These are phyloP conservation scores for Sphaerodactylus townsendi DNA, from an alignment of 2,113 vertebrate species.

Conservation along the genomic window DNA sequence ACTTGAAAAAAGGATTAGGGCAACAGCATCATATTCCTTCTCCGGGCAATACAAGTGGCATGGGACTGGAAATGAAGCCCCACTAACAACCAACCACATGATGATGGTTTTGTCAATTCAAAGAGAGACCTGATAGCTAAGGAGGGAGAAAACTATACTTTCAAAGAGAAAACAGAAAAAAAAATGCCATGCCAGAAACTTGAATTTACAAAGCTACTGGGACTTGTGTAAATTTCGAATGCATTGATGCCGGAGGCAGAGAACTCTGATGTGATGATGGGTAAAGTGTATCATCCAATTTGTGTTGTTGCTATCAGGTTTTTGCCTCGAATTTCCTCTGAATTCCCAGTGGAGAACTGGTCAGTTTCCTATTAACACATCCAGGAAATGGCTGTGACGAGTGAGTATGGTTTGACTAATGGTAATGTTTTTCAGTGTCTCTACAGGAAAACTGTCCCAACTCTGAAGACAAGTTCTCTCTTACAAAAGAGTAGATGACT, in stretches of 20 bases:
- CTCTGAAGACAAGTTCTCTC: background rate
- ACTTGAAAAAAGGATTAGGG: background rate
- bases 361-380: background rate
- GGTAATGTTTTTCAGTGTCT: background rate
- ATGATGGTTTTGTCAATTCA: background rate
- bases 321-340: conserved; percentile 10
- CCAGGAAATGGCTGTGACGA: background rate
- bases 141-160: background rate
- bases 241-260: background rate
- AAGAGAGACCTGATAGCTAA: background rate
- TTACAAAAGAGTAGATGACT: background rate
- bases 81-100: background rate
- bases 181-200: background rate
- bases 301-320: conserved; percentile 10
- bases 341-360: background rate
- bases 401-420: background rate
- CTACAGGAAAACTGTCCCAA: background rate
- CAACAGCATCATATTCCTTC: fast-evolving
- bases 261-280: background rate
- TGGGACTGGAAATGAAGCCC: background rate
- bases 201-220: background rate
- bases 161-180: background rate
- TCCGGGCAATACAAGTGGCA: background rate
- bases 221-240: background rate
- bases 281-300: conserved; percentile 27